Percentiles rank a stretch among this genome's conserved stretches.
These are phyloP conservation scores for Meiosimyza decipiens DNA, from an alignment of 2,888 invertebrate species.

Conservation along the genomic window DNA sequence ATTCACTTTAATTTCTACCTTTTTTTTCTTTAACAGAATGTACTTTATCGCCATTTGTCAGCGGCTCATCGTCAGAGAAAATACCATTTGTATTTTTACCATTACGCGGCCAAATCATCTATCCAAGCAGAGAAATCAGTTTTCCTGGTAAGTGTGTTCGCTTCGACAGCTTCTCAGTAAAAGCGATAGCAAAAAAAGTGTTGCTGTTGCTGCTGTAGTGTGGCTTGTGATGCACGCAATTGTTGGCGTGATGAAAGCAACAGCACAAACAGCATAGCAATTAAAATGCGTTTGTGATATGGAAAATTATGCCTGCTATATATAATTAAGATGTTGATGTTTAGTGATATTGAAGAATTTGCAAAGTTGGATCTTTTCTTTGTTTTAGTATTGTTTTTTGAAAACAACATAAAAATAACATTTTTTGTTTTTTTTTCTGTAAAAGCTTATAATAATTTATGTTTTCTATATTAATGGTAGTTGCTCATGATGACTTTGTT, in stretches of 20 bases:
- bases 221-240: not conserved
- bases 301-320: too few relatives aligned
- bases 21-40: conserved; percentile 73
- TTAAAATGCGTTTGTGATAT: too few relatives aligned
- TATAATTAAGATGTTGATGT: too few relatives aligned
- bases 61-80: conserved; percentile 78
- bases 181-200: not conserved
- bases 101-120: conserved; percentile 86
- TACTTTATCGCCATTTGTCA: conserved; percentile 81
- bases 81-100: conserved; percentile 90
- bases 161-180: not conserved
- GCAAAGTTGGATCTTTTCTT: too few relatives aligned
- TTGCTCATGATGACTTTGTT: too few relatives aligned
- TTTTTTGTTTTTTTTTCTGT: too few relatives aligned
- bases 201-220: not conserved
- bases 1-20: not conserved
- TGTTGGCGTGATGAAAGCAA: not conserved
- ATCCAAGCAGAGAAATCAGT: conserved; percentile 87
- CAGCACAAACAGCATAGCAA: too few relatives aligned
- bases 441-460: too few relatives aligned
- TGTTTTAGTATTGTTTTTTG: too few relatives aligned
- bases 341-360: too few relatives aligned
- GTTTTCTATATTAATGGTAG: too few relatives aligned
- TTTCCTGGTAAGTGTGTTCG: conserved; percentile 71
- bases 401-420: too few relatives aligned